Conservation (phyloP, 2,113 vertebrate species). For the Acinonyx jubatus region DNA sequence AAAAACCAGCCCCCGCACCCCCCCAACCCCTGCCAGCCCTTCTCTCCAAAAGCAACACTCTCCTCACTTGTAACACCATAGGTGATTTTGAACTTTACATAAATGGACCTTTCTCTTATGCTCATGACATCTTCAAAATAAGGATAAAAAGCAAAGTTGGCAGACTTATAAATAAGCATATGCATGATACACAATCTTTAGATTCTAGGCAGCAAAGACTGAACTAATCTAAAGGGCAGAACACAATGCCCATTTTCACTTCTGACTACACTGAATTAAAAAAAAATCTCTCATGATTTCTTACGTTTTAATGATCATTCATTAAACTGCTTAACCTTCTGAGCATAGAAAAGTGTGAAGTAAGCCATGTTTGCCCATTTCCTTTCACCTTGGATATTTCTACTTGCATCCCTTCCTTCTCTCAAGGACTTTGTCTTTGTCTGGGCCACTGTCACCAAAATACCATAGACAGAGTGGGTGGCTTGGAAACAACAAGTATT, state of each 20-base stretch:
- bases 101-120: background rate
- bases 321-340: background rate
- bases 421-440: background rate
- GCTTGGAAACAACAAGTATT: background rate
- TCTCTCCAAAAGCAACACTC: background rate
- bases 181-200: background rate
- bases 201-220: background rate
- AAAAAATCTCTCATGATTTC: background rate
- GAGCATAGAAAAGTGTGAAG: background rate
- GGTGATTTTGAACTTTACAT: background rate
- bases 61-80: background rate
- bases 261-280: background rate
- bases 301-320: background rate
- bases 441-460: background rate
- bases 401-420: background rate
- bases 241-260: background rate
- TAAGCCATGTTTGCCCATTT: background rate
- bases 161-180: background rate
- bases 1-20: background rate
- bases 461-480: accelerated
- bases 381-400: background rate
- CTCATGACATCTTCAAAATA: background rate
- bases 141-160: background rate
- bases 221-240: background rate
- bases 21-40: background rate